Percentiles rank a stretch among this genome's conserved stretches.
These are phyloP conservation scores for Atherinosoma microstoma DNA, from an alignment of 2,797 vertebrate genomes.

Conservation along the genomic window DNA sequence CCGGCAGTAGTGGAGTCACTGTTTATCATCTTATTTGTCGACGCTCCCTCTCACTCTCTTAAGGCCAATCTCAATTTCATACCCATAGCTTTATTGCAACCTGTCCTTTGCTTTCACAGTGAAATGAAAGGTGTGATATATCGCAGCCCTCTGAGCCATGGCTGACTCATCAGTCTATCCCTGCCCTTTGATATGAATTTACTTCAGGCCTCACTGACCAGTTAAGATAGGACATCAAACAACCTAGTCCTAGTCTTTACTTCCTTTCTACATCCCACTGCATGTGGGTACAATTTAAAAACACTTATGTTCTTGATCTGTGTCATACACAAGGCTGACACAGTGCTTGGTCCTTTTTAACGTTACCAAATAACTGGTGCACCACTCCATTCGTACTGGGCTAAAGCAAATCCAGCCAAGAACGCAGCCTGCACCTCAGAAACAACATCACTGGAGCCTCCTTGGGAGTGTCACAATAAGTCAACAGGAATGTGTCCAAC, in stretches of 20 bases:
- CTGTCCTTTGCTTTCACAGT: conserved; percentile 28
- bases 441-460: no score
- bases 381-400: no score
- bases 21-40: conserved; percentile 38
- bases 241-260: conserved; percentile 41
- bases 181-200: conserved; percentile 62
- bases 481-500: no score
- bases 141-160: conserved; percentile 52
- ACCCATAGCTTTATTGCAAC: conserved; percentile 19
- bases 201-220: conserved; percentile 51
- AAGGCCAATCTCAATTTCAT: conserved; percentile 42
- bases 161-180: conserved; percentile 75
- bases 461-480: no score
- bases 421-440: no score
- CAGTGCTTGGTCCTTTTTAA: no score
- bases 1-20: conserved; percentile 24
- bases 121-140: conserved; percentile 65
- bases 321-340: no score
- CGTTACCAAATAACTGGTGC: no score
- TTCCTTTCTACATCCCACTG: conserved; percentile 29
- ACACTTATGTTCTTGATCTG: not conserved
- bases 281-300: conserved; percentile 37
- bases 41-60: conserved; percentile 30
- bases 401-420: no score
- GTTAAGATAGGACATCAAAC: conserved; percentile 53